Conservation (phyloP, 2,888 invertebrate species). For the Amblyjoppa fuscipennis region DNA sequence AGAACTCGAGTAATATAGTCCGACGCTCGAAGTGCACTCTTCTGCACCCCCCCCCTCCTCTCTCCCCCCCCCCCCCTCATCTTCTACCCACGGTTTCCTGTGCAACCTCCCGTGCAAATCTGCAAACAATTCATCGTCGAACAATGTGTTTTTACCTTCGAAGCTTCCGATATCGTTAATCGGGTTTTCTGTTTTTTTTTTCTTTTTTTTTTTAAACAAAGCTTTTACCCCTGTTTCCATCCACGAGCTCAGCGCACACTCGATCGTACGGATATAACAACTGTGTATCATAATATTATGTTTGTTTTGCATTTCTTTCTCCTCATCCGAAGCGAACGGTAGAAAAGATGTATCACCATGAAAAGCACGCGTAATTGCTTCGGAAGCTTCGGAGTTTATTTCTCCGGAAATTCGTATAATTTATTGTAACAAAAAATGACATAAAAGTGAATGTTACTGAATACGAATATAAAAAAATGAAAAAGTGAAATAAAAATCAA, state of each 20-base stretch:
- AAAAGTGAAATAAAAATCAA: not conserved
- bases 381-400: constrained; percentile 8
- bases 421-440: not conserved
- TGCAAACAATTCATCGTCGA: constrained; percentile 37
- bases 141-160: constrained; percentile 34
- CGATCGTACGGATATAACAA: constrained; percentile 66
- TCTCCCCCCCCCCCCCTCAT: not conserved
- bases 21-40: not conserved
- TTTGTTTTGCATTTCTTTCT: constrained; percentile 56
- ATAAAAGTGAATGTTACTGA: not conserved
- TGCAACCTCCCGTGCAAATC: not conserved
- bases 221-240: not conserved
- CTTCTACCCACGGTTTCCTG: not conserved
- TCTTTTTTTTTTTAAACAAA: not conserved
- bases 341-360: not conserved
- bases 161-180: constrained; percentile 37
- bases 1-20: not conserved
- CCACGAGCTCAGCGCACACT: constrained; percentile 29
- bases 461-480: too few relatives aligned
- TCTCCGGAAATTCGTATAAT: constrained; percentile 11
- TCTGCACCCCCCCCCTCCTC: not conserved
- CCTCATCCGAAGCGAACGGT: not conserved
- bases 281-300: constrained; percentile 65
- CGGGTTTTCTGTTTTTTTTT: not conserved
- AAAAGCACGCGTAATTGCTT: not conserved